Base-by-base conservation (phyloP, 2,797 vertebrate species). In the Cichlasoma orientale region DNA sequence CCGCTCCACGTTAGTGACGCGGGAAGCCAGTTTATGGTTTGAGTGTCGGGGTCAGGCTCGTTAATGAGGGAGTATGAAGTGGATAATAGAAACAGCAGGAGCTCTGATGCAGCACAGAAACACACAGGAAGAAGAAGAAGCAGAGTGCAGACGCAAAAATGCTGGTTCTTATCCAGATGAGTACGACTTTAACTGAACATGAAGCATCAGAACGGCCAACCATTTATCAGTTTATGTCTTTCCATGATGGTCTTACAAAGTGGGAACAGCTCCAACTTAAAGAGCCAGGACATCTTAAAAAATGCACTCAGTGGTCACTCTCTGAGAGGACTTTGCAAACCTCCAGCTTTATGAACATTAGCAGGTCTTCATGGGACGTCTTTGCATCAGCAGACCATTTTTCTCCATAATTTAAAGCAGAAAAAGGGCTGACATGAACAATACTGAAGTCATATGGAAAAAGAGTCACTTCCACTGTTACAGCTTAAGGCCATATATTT, bases 21-120 rank as follows among this genome's bases (percentile, higher is more conserved):
- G 66, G 78, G 81, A 72, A 80, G 47, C 50, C 68, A 19, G 77
- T 87, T 86, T 86, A 87, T 88, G 82, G 86, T 78, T 70, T 77
- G 78, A 78, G 70, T 70, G 74, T 86, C 21, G 50, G 82, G 84
- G 75, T 82, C 72, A 53, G 47, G 74, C 56, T 85, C 77, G 77
- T 88, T 87, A 88, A 82, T 71, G 80, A 88, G 78, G 74, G 78
- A 77, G 44, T 68, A 56, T 74, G 79, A 77, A 79, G 78, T 82
- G 84, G 72, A 79, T 74, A 74, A 87, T 78, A 87, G 88, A 78
- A 88, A 74, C 74, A 92, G 70, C 84, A 87, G 83, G 79, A 83
- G 78, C 3, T 21, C 3, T 11, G 12, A 31, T 77, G 19, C 52
- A 66, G 76, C 56, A 71, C 21, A 76, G 57, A 74, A 47, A 52